Base-by-base conservation (phyloP, 2,888 invertebrate genomes). In the Phorcus lineatus region DNA sequence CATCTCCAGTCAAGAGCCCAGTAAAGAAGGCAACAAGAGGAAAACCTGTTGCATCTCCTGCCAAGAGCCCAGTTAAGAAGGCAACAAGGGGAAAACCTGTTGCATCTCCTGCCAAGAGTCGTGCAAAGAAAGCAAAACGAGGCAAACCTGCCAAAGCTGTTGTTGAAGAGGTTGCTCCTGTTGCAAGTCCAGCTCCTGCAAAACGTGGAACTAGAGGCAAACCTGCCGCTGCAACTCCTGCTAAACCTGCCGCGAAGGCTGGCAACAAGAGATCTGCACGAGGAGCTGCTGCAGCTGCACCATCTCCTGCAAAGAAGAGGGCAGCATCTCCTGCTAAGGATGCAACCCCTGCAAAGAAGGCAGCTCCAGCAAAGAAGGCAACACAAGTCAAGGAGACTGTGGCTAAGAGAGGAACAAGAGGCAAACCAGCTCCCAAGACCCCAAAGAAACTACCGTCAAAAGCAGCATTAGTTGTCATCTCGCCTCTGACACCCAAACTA, bases 231-330 rank as follows among this genome's bases (percentile, higher is more conserved):
- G 40, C 47, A 17, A 40, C 17, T 40, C 77, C 62, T 31, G n/a
- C n/a, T 11, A 24, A 28, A 40, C 28, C 66, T 22, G n/a, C 40
- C 47, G 28, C 16, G 22, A 82, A 80, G 67, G 74, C 75, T 24
- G 79, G 77, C 47, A 81, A 78, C 79, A 54, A 82, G 78, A 78
- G 83, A 79, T 70, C 70, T 80, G n/a, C 81, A 82, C 53, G 22
- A 11, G 47, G 52, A 24, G 74, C 52, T 36, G 74, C 80, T 24
- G 77, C 82, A 31, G 77, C 66, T 17, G 74, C 67, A 53, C 78
- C 80, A 62, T 47, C 78, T 54, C 78, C 80, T 77, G 76, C 57
- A 2, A 79, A 77, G 52, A 80, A 76, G 74, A 67, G 53, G 77
- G 40, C 70, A 52, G 76, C 80, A 19, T 66, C 67, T 16, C 40